Conservation (phyloP, 2,113 vertebrate genomes). For the Tylochromis polylepis region DNA sequence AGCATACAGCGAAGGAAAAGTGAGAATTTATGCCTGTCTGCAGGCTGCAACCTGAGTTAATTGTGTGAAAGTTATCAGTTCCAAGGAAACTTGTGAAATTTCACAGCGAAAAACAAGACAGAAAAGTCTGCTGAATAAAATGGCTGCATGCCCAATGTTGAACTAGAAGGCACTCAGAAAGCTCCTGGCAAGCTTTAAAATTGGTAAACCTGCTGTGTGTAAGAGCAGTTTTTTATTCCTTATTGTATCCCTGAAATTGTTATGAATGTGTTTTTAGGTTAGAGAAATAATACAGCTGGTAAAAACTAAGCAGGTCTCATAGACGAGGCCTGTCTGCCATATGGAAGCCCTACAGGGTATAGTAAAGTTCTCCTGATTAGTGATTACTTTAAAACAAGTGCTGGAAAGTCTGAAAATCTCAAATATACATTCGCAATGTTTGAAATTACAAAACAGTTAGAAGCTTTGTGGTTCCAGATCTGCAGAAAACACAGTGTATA, state of each 20-base stretch:
- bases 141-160: not conserved
- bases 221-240: not conserved
- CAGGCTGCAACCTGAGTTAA: constrained; percentile 55
- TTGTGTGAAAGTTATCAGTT: constrained; percentile 74
- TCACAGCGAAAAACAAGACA: constrained; percentile 50
- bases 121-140: constrained; percentile 16
- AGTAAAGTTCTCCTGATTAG: not conserved
- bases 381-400: not conserved
- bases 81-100: constrained; percentile 64
- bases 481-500: not conserved
- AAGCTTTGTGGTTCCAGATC: not conserved
- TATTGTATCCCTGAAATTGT: not conserved
- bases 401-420: not conserved
- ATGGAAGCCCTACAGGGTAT: not conserved
- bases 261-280: not conserved
- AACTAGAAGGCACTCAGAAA: not conserved
- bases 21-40: constrained; percentile 68
- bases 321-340: no score
- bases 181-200: not conserved
- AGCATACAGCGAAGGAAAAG: constrained; percentile 42
- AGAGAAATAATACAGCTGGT: not conserved
- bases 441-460: not conserved
- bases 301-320: not conserved
- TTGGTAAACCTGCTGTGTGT: not conserved
- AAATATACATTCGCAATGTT: not conserved